Evolutionary conservation across 2,888 invertebrate species (phyloP).

Genomic region (Agrotis segetum): DNA sequence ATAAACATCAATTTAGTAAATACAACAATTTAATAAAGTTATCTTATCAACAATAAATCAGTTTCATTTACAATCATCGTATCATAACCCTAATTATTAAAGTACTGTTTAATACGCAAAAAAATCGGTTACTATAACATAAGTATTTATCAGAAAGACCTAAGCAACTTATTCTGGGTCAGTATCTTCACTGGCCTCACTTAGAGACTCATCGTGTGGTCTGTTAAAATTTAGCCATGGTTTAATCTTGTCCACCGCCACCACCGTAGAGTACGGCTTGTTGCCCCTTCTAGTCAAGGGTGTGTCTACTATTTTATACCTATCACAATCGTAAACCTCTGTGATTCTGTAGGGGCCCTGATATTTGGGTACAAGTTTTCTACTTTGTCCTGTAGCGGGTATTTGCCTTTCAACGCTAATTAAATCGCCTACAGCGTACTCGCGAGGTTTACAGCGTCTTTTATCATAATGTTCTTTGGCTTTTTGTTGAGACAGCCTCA

Average conservation of each 20-base stretch:
- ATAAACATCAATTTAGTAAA: too few relatives aligned
- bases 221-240: too few relatives aligned
- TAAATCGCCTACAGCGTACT: background rate
- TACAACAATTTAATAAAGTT: too few relatives aligned
- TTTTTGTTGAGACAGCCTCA: constrained; percentile 4
- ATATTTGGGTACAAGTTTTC: constrained; percentile 4
- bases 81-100: background rate
- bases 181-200: background rate
- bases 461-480: constrained; percentile 5
- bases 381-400: constrained; percentile 7
- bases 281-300: background rate
- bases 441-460: constrained; percentile 1
- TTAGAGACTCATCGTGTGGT: background rate
- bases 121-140: background rate
- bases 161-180: background rate
- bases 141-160: background rate
- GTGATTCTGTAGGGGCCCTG: background rate
- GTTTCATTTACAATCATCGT: background rate
- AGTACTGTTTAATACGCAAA: background rate
- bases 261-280: background rate
- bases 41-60: background rate
- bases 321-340: constrained; percentile 4
- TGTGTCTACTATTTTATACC: background rate
- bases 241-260: background rate
- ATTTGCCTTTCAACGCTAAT: background rate